phyloP scores from a whole-genome alignment of 1,140 invertebrate species.

The Chironomus tepperi region DNA sequence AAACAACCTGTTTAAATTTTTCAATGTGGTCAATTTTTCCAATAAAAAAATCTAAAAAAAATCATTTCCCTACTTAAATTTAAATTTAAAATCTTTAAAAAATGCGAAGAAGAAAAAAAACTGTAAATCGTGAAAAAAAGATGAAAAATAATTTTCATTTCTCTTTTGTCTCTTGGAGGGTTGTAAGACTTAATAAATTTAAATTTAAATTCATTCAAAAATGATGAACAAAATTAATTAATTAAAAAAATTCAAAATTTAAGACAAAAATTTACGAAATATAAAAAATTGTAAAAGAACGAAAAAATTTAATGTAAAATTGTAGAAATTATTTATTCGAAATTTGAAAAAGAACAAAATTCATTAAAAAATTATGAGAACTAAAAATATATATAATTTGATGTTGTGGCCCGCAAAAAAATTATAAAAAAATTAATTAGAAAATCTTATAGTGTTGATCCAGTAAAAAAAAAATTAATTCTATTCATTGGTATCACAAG shows the following conservation, averaged over 20 bases:
- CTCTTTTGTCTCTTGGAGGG: neutral
- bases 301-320: neutral
- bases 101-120: neutral
- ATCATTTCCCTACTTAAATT: too few species aligned
- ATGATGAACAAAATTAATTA: neutral
- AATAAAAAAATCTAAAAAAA: neutral
- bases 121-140: neutral
- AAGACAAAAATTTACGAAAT: neutral
- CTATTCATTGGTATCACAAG: neutral
- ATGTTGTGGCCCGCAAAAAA: slow-evolving; percentile 3
- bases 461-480: slow-evolving; percentile 17
- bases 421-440: neutral
- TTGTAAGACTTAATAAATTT: slow-evolving; percentile 20
- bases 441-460: neutral
- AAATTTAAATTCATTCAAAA: neutral
- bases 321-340: slow-evolving; percentile 18
- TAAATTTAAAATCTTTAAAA: neutral
- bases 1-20: neutral
- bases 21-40: neutral
- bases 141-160: neutral
- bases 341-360: neutral
- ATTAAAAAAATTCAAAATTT: neutral
- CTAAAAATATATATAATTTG: slow-evolving; percentile 20
- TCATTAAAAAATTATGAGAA: neutral
- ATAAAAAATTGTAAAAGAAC: neutral